These are phyloP conservation scores for Pachyrhynchus sulphureomaculatus DNA, from an alignment of 1,140 invertebrate species.

Conservation along the genomic window DNA sequence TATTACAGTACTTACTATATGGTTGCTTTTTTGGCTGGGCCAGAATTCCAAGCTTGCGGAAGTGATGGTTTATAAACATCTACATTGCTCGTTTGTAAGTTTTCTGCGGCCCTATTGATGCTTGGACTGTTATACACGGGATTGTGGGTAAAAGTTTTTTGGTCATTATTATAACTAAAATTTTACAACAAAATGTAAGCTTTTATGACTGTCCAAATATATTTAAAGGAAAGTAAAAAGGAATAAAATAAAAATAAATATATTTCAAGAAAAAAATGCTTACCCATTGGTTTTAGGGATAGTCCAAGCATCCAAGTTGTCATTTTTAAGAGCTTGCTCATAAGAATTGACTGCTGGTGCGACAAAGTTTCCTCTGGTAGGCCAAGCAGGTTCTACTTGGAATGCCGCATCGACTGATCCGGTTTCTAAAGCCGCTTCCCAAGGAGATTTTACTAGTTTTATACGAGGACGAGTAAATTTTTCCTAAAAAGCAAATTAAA, in stretches of 20 bases:
- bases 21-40: slow-evolving; percentile 38
- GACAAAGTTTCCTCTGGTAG: slow-evolving; percentile 44
- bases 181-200: background rate
- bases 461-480: slow-evolving; percentile 60
- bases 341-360: slow-evolving; percentile 48
- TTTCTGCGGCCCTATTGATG: slow-evolving; percentile 50
- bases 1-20: slow-evolving; percentile 32
- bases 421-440: slow-evolving; percentile 72
- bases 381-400: slow-evolving; percentile 51
- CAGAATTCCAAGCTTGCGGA: slow-evolving; percentile 57
- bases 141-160: slow-evolving; percentile 47
- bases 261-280: no score
- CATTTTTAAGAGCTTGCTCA: slow-evolving; percentile 44
- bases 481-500: slow-evolving; percentile 52
- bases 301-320: slow-evolving; percentile 45
- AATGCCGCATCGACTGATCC: slow-evolving; percentile 71
- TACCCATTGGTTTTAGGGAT: slow-evolving; percentile 34
- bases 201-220: background rate
- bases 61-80: slow-evolving; percentile 56
- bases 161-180: slow-evolving; percentile 24
- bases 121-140: slow-evolving; percentile 50
- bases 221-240: background rate
- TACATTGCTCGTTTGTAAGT: slow-evolving; percentile 42
- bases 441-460: slow-evolving; percentile 67
- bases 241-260: no score